Evolutionary conservation across 2,113 vertebrate genomes (phyloP), one percentile per base, ranked within the genome.

Genomic region (Varanus salvator): DNA sequence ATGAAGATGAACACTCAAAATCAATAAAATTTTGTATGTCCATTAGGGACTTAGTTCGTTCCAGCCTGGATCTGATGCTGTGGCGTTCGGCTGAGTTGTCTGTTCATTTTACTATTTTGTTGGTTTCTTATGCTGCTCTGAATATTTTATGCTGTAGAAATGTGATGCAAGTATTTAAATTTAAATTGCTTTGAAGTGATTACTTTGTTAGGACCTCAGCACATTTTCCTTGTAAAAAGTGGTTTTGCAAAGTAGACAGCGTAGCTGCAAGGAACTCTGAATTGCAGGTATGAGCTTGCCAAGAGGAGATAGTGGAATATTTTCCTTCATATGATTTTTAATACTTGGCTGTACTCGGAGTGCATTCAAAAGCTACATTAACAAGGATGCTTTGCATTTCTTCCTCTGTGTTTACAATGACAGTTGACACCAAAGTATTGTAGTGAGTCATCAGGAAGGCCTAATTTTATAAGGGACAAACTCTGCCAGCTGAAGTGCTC

Each of bases 101-200:
- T 34, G 17, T 81, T 6, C 2, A 15, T 3, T 74, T 74, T 23
- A 21, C 17, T n/a, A 15, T 72, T 52, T 68, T 14, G 15, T 71
- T 84, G 19, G 57, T 66, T 52, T 50, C 12, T 52, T 85, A 38
- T 0, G 34, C 34, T 27, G 11, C 38, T 66, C 66, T 71, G 17
- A 74, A 71, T 64, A 44, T 74, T 48, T 75, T 60, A 21, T 31
- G 34, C 77, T 85, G 86, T 87, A 94, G 57, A 92, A 92, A 93
- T 93, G 92, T 91, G 80, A 94, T 91, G 85, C 44, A 95, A 93
- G 86, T 92, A 68, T 72, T 80, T 91, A 85, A 91, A 23, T 86
- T 84, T 82, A 92, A 90, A 93, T 86, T 64, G 87, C 88, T 91
- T 81, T 85, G 77, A 84, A 89, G 89, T 91, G 72, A 1, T 78